Evolutionary conservation across 2,888 invertebrate species (phyloP), one percentile per base, ranked within the genome.

Genomic region (Chamaedrilus cognettii): DNA sequence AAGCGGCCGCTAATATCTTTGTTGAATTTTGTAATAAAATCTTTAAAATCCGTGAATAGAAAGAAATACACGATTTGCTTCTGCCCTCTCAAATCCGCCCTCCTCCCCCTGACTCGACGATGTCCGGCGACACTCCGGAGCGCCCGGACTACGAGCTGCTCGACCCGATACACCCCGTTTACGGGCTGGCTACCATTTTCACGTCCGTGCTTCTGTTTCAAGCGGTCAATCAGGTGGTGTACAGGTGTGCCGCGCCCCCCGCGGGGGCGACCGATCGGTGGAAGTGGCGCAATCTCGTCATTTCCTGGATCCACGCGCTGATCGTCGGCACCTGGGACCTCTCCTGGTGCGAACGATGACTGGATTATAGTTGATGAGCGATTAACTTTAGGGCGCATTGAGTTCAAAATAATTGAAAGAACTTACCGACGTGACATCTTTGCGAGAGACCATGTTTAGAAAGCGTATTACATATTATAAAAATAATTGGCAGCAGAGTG

Each of bases 221-320:
- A 28, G 26, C 60, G n/a, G 32, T 69, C 15, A 69, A 66, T 28
- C 56, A 55, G 28, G 30, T 57, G 58, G 58, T 69, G 5, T 58
- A 63, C 34, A 56, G 42, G 51, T 50, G 52, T 33, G 35, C 15
- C 57, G 49, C 63, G 11, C 35, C 51, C 23, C 30, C 35, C 11
- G 23, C n/a, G 7, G 64, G 7, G 0, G 56, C 2, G 3, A 63
- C 71, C 5, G 75, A 76, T 26, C 60, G 66, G 3, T 76, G 76
- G 75, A 69, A 72, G 59, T 78, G 78, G 78, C 73, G 74, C 57
- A 78, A 78, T 65, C 70, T 77, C 15, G 70, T 76, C 57, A 72
- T 77, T 34, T 78, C 78, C 1, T 78, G 78, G 77, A 61, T 77
- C 31, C 78, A 78, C 67, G 76, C 77, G 23, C 51, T 75, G 32